Evolutionary conservation across 2,797 vertebrate genomes (phyloP).

Genomic region (Pantherophis alleghaniensis): DNA sequence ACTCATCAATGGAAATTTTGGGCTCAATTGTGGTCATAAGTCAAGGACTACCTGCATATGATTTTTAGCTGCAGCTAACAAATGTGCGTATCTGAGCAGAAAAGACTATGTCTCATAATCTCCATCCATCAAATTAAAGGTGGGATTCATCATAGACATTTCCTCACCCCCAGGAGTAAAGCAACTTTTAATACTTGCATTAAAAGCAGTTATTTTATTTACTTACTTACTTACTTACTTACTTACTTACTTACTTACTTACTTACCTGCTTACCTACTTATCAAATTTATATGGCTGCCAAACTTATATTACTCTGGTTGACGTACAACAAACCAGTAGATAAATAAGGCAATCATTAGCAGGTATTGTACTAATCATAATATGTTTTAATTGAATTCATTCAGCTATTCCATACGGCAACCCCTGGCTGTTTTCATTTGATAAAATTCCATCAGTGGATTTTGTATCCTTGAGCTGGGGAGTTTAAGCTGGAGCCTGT

Average conservation of each 20-base stretch:
- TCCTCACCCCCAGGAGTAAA: not conserved
- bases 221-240: too few relatives aligned
- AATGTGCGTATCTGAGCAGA: not conserved
- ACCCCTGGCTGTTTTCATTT: not conserved
- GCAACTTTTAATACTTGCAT: slow-evolving; percentile 48
- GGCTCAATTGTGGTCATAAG: not conserved
- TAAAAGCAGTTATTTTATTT: slow-evolving; percentile 19
- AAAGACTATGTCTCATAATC: not conserved
- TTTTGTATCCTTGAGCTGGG: not conserved
- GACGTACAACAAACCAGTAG: not conserved
- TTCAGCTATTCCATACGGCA: not conserved
- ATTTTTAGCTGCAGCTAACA: not conserved
- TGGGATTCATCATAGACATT: not conserved
- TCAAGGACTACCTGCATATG: not conserved
- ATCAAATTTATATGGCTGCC: not conserved
- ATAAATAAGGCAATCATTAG: not conserved
- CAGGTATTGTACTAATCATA: not conserved
- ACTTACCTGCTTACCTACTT: too few relatives aligned
- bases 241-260: too few relatives aligned
- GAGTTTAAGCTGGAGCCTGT: not conserved
- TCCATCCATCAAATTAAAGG: not conserved
- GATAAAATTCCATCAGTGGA: not conserved
- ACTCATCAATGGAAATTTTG: not conserved
- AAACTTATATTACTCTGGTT: not conserved
- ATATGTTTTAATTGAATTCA: not conserved